Base-by-base conservation (phyloP, 2,113 vertebrate species). In the Anguilla japonica region DNA sequence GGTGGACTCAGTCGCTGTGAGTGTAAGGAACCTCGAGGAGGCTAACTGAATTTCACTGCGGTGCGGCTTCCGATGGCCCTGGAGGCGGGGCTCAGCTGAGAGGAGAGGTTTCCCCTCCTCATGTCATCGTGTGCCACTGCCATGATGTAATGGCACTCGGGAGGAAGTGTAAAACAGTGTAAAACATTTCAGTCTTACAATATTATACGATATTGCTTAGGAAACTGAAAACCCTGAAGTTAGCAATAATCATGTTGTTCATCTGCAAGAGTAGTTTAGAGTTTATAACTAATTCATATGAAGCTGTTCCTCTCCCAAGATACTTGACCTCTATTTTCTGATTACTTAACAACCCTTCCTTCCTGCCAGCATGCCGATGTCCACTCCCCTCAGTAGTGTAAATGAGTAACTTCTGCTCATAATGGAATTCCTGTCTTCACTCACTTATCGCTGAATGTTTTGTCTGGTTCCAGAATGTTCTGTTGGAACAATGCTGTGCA, bases 381-480 rank as follows among this genome's bases (percentile, higher is more conserved):
- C 60, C 60, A 26, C 71, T 75, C 1, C 11, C n/a, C n/a, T 13
- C 9, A 13, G 26, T 34, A 29, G 11, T 34, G 26, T 85, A 82
- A 85, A 85, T 89, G 82, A 90, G 86, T 85, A 41, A 87, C 53
- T 53, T 39, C 41, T 41, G 43, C 85, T 78, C 83, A 29, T 80
- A 67, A 79, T 84, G 41, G 46, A 41, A 50, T 39, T 67, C 87
- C 83, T 75, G 78, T 87, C 53, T 50, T 85, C 22, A 57, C 57
- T 86, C 83, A 79, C 57, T 87, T 78, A 22, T 86, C 22, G 81
- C 83, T 46, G 60, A 87, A 90, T 91, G 90, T 91, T 82, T 82
- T 82, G 40, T 82, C 92, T 92, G 86, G 63, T 85, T 81, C 60
- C 82, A 46, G 86, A 57, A 57, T 83, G 81, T 84, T 40, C 34